Evolutionary conservation across 1,140 invertebrate genomes (phyloP).

Genomic region (Macrobrachium rosenbergii): DNA sequence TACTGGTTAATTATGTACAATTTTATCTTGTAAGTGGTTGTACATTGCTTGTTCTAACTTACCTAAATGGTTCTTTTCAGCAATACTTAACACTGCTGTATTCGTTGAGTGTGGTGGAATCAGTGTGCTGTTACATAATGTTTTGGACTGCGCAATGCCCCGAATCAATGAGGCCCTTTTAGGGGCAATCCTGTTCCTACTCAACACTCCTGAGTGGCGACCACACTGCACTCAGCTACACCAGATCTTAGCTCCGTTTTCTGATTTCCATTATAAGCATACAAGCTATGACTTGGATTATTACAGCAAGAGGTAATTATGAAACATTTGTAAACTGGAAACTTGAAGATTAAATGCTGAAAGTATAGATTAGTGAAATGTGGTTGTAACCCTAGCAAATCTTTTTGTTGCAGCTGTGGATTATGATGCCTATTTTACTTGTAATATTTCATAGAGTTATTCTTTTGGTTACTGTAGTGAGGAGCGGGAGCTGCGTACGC

Average conservation of each 20-base stretch:
- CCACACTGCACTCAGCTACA: constrained; percentile 82
- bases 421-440: background rate
- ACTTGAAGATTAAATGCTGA: too few species aligned
- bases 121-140: constrained; percentile 83
- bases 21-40: too few species aligned
- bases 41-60: too few species aligned
- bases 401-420: too few species aligned
- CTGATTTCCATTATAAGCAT: constrained; percentile 86
- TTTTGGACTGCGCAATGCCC: constrained; percentile 83
- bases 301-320: constrained; percentile 47
- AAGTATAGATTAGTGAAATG: too few species aligned
- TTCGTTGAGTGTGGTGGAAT: constrained; percentile 88
- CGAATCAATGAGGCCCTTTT: constrained; percentile 83
- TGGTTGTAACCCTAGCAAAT: too few species aligned
- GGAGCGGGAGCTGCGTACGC: constrained; percentile 84
- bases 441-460: background rate
- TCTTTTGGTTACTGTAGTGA: constrained; percentile 74
- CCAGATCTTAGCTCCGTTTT: constrained; percentile 90
- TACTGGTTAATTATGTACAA: too few species aligned
- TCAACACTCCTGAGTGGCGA: constrained; percentile 89
- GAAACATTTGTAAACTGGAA: background rate
- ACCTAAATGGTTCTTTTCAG: constrained; percentile 70
- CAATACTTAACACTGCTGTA: constrained; percentile 84
- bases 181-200: constrained; percentile 85
- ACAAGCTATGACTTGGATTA: constrained; percentile 58